phyloP scores from a whole-genome alignment of 2,797 vertebrate genomes.

The Glyptemys insculpta region DNA sequence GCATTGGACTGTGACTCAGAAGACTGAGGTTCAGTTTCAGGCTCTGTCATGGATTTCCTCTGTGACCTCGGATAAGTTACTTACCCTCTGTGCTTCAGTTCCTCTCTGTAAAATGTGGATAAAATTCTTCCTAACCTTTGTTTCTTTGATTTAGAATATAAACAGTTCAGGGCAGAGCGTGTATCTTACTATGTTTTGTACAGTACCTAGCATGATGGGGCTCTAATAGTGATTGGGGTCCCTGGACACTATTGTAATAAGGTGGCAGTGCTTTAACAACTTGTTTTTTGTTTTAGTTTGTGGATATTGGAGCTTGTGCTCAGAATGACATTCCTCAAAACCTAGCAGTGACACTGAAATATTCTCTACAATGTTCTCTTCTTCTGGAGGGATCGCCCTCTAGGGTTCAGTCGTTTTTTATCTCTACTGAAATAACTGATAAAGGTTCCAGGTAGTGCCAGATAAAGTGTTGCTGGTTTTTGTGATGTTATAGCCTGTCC shows the following conservation, averaged over 20 bases:
- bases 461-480: accelerated
- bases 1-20: neutral
- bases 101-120: neutral
- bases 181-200: neutral
- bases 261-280: neutral
- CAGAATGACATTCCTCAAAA: neutral
- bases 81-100: neutral
- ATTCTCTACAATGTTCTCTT: neutral
- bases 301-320: neutral
- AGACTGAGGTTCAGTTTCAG: neutral
- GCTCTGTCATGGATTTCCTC: neutral
- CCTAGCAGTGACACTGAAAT: neutral
- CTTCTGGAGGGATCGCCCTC: neutral
- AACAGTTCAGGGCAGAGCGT: neutral
- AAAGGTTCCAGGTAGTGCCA: neutral
- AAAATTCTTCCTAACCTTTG: neutral
- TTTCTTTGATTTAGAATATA: neutral
- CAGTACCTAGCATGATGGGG: accelerated
- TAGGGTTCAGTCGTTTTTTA: neutral
- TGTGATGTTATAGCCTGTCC: neutral
- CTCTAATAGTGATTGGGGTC: neutral
- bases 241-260: neutral
- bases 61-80: neutral
- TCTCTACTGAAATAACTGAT: neutral
- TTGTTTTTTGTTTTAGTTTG: neutral